Percentiles rank a stretch among this genome's conserved stretches.
Conservation (phyloP, 2,113 vertebrate genomes). For the Brevimyrus niger region DNA sequence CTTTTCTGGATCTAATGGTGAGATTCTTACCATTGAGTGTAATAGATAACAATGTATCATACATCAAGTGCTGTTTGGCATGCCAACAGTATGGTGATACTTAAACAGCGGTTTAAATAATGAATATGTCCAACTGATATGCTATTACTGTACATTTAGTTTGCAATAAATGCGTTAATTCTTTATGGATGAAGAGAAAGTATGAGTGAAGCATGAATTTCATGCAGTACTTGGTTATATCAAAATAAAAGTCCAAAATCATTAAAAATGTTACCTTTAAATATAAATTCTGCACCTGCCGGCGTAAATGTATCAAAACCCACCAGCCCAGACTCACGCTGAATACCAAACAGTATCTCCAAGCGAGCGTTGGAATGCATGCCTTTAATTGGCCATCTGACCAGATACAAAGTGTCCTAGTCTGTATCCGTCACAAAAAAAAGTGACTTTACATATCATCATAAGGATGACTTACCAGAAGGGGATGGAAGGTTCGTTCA, state of each 20-base stretch:
- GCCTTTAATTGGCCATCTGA: slow-evolving; percentile 5
- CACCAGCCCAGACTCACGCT: neutral
- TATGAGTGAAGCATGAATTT: neutral
- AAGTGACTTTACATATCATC: neutral
- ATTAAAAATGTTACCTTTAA: neutral
- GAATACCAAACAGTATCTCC: slow-evolving; percentile 3
- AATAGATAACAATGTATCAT: neutral
- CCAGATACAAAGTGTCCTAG: neutral
- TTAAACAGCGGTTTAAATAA: neutral
- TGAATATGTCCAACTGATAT: neutral
- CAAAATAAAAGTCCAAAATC: neutral
- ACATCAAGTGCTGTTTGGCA: neutral
- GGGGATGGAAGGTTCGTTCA: neutral
- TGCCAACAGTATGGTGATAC: neutral
- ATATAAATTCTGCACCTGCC: neutral
- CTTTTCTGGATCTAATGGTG: neutral
- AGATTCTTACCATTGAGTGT: neutral
- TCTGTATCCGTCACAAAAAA: neutral
- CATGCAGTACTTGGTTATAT: neutral
- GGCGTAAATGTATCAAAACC: neutral
- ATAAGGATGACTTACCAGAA: neutral
- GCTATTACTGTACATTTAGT: neutral
- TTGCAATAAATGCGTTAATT: neutral
- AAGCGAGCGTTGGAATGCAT: neutral
- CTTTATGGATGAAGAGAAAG: neutral